A percentile compares a stretch with the other conserved stretches of the same genome.
phyloP scores from a whole-genome alignment of 2,113 vertebrate genomes.

The Podarcis raffonei region DNA sequence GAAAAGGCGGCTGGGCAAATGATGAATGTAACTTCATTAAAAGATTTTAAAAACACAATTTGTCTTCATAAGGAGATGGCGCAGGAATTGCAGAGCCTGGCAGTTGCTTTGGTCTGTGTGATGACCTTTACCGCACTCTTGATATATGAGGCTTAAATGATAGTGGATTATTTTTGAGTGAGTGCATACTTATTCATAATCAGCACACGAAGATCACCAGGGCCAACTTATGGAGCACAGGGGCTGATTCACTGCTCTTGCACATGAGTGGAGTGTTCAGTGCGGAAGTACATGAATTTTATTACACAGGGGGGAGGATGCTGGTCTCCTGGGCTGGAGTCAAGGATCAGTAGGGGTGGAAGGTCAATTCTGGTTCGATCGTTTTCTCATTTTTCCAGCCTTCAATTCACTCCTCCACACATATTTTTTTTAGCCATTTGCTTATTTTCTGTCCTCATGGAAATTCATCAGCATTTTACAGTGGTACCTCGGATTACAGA shows the following conservation, averaged over 20 bases:
- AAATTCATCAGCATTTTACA: too few species aligned
- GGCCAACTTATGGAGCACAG: neutral
- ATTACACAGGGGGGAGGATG: neutral
- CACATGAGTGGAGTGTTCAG: neutral
- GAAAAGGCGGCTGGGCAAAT: conserved; percentile 42
- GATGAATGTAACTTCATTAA: conserved; percentile 60
- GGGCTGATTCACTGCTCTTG: neutral
- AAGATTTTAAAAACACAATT: conserved; percentile 56
- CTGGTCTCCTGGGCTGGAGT: neutral
- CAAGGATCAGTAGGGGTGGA: neutral
- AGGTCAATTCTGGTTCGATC: too few species aligned
- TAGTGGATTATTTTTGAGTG: conserved; percentile 2
- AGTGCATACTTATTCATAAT: conserved; percentile 17
- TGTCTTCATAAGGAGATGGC: conserved; percentile 56
- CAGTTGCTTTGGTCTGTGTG: neutral
- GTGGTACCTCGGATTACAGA: too few species aligned
- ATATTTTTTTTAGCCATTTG: too few species aligned
- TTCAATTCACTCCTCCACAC: too few species aligned
- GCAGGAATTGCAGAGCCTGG: conserved; percentile 30
- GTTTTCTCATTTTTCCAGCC: too few species aligned
- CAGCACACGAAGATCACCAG: neutral
- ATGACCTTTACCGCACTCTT: conserved; percentile 45
- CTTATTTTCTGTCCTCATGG: too few species aligned
- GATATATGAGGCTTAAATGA: conserved; percentile 42
- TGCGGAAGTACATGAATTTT: neutral